Evolutionary conservation across 2,113 vertebrate species (phyloP).

Genomic region (Aegithalos caudatus): DNA sequence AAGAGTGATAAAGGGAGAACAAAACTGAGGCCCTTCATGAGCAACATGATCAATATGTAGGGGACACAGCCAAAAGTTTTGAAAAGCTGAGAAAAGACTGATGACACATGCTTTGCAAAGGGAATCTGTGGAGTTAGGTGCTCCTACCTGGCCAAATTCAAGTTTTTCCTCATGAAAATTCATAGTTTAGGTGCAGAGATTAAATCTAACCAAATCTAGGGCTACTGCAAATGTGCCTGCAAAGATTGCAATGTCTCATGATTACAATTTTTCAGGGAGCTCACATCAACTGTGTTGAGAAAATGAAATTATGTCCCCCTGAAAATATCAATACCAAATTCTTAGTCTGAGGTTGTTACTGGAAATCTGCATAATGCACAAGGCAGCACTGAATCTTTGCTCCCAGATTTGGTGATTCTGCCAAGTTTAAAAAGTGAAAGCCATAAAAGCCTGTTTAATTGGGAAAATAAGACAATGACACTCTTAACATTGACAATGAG

Average conservation of each 20-base stretch:
- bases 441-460: background rate
- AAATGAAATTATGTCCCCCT: background rate
- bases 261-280: background rate
- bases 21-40: background rate
- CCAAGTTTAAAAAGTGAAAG: background rate
- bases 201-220: background rate
- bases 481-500: background rate
- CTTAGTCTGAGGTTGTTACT: background rate
- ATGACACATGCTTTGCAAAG: accelerated
- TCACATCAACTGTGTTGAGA: background rate
- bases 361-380: background rate
- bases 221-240: background rate
- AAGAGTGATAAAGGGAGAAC: background rate
- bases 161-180: background rate
- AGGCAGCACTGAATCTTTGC: background rate
- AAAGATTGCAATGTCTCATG: background rate
- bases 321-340: constrained; percentile 18
- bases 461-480: background rate
- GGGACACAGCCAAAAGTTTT: background rate
- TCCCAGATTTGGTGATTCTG: background rate
- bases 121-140: background rate
- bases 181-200: background rate
- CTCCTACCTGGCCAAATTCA: background rate
- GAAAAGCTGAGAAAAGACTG: background rate
- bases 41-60: background rate